A percentile compares a stretch with the other conserved stretches of the same genome.
These are phyloP conservation scores for Pteruthius melanotis DNA, from an alignment of 2,113 vertebrate species.

Conservation along the genomic window DNA sequence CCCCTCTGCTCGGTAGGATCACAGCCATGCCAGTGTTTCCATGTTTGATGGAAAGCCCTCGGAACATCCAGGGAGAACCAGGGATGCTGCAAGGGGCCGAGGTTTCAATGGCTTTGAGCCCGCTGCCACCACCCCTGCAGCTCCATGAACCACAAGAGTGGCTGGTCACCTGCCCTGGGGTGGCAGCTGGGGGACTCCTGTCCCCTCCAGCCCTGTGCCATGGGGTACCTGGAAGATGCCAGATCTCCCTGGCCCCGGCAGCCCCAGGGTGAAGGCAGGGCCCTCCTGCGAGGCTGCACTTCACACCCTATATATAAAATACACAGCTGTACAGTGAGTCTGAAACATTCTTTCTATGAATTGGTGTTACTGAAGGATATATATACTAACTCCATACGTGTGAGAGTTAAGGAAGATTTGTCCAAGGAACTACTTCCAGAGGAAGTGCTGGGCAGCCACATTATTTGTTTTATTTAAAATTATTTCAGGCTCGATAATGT, in stretches of 20 bases:
- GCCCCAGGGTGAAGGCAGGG: neutral
- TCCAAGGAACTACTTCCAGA: slow-evolving; percentile 43
- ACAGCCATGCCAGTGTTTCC: neutral
- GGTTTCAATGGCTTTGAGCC: neutral
- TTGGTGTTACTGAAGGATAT: neutral
- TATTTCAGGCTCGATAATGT: slow-evolving; percentile 37
- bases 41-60: neutral
- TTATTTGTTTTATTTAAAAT: slow-evolving; percentile 59
- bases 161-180: fast-evolving
- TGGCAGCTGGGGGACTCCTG: fast-evolving
- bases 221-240: neutral
- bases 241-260: neutral
- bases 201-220: neutral
- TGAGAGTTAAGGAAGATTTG: slow-evolving; percentile 12
- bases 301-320: slow-evolving; percentile 1
- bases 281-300: neutral
- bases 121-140: neutral
- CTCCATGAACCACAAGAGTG: fast-evolving
- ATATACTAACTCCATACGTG: neutral
- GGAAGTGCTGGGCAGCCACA: slow-evolving; percentile 50
- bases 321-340: neutral
- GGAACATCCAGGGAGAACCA: neutral
- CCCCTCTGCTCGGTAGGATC: neutral
- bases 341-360: neutral
- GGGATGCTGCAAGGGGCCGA: neutral